phyloP scores from a whole-genome alignment of 2,113 vertebrate genomes.

The Bubalus kerabau region DNA sequence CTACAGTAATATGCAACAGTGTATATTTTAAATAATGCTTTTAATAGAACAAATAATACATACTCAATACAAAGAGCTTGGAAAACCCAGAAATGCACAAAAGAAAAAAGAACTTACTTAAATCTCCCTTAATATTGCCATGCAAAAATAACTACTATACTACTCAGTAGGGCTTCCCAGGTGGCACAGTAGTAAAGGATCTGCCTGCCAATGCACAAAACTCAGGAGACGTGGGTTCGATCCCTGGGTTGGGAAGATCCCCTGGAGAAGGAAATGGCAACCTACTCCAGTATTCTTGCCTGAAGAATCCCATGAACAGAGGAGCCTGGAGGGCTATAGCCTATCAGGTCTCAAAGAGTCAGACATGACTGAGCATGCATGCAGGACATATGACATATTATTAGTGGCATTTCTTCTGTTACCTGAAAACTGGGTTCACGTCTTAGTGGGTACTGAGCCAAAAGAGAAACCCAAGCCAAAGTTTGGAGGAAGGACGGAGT shows the following conservation, averaged over 20 bases:
- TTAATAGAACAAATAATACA: background rate
- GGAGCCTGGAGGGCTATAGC: background rate
- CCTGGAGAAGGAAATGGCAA: background rate
- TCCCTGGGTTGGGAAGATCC: background rate
- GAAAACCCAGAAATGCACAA: background rate
- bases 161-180: background rate
- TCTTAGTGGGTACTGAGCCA: background rate
- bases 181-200: background rate
- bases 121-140: background rate
- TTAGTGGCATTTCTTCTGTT: background rate
- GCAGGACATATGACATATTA: background rate
- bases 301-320: background rate
- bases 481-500: background rate
- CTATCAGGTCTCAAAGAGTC: background rate
- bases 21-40: conserved; percentile 31
- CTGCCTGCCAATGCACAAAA: background rate
- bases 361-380: background rate
- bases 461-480: background rate
- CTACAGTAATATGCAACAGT: background rate
- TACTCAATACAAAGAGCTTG: background rate
- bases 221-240: background rate
- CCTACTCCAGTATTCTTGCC: background rate
- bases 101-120: background rate
- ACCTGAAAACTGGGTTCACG: background rate
- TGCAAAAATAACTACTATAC: background rate